These are phyloP conservation scores for Temnothorax rugatulus DNA, from an alignment of 2,888 invertebrate genomes.

Conservation along the genomic window DNA sequence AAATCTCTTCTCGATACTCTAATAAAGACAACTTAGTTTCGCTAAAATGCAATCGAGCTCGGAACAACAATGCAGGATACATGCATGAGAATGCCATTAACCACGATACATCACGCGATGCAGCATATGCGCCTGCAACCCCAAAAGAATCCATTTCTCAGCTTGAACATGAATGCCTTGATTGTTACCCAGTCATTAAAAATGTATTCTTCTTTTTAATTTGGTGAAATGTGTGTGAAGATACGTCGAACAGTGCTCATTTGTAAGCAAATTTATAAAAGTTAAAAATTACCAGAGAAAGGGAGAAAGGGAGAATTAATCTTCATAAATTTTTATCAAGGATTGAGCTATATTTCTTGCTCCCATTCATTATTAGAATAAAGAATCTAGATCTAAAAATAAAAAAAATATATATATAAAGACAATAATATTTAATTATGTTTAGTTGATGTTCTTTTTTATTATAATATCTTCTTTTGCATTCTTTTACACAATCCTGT, in stretches of 20 bases:
- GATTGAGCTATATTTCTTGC: background rate
- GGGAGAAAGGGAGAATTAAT: background rate
- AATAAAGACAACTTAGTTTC: slow-evolving; percentile 13
- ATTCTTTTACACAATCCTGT: background rate
- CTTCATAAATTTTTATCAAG: background rate
- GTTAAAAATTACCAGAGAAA: background rate
- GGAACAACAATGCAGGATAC: background rate
- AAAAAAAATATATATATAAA: background rate
- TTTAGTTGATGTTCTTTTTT: background rate
- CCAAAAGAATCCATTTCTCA: background rate
- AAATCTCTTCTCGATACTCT: background rate
- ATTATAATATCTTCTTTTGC: background rate
- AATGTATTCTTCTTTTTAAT: background rate
- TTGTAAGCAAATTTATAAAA: slow-evolving; percentile 1
- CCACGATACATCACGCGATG: slow-evolving; percentile 2
- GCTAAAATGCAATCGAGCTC: slow-evolving; percentile 17
- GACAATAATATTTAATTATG: background rate
- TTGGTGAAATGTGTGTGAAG: background rate
- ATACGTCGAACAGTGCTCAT: background rate
- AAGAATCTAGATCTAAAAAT: background rate
- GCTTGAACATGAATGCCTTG: background rate
- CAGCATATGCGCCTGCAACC: background rate
- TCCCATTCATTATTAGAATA: background rate
- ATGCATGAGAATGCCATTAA: slow-evolving; percentile 1
- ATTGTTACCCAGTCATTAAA: slow-evolving; percentile 2